Evolutionary conservation across 2,113 vertebrate species (phyloP), one percentile per base, ranked within the genome.

Genomic region (Oenanthe oenanthe): DNA sequence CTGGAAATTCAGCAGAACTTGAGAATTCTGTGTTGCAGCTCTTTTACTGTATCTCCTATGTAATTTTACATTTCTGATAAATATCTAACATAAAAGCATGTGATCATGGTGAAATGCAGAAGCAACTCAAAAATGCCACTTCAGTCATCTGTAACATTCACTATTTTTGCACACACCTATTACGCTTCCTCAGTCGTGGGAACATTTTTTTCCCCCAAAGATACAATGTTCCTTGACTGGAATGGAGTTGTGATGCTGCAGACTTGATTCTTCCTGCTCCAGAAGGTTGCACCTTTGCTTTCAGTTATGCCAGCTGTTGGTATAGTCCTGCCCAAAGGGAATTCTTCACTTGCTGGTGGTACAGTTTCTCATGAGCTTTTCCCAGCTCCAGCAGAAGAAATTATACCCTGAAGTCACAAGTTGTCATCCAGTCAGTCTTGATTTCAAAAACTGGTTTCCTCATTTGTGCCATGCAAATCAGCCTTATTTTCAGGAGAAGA

Each of bases 371-470:
- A 54, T 54, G 48, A 86, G 61, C 29, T 92, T 81, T 88, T 79
- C 29, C 29, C 19, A 53, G 28, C 40, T 57, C 8, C 54, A 32
- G 67, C 5, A 42, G 28, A 61, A 79, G 24, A 25, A 79, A 40
- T 72, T 79, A 45, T 12, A 78, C 54, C 50, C 34, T 73, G 54
- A 81, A 82, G 51, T 40, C 8, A 4, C 40, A 40, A 85, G 45
- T 24, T 73, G 57, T 71, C 51, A 40, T 43, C 68, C 21, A 38
- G 7, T 53, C 28, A 62, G n/a, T 77, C 68, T 67, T 66, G 18
- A 63, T 89, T 89, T 85, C 77, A 93, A 43, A 89, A 79, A 57
- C 54, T 31, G 36, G 5, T 61, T 76, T 91, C 62, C 15, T 94
- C n/a, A 28, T 61, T 56, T 85, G 43, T 56, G 84, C 21, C 12